Percentiles rank a stretch among this genome's conserved stretches.
These are phyloP conservation scores for Diachasmimorpha longicaudata DNA, from an alignment of 1,140 invertebrate genomes.

Conservation along the genomic window DNA sequence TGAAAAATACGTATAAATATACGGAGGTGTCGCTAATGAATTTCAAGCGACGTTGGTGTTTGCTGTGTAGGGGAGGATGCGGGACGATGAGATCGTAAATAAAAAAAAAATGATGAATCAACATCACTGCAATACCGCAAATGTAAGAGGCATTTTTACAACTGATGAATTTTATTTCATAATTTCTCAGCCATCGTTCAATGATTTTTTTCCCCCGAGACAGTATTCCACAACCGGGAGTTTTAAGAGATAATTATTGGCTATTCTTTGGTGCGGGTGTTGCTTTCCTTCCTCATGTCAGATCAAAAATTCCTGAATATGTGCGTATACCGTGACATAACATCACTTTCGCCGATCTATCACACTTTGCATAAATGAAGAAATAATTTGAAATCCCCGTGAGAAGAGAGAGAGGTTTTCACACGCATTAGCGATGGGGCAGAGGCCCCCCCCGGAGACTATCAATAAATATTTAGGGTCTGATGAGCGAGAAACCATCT, in stretches of 20 bases:
- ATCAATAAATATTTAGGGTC: too few species aligned
- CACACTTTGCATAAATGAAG: conserved; percentile 36
- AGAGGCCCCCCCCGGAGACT: too few species aligned
- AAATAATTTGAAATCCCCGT: not conserved
- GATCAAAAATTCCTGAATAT: not conserved
- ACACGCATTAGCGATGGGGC: not conserved
- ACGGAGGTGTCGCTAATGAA: not conserved
- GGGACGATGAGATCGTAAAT: not conserved
- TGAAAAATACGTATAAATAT: not conserved
- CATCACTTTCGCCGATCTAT: conserved; percentile 46
- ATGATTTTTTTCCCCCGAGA: not conserved
- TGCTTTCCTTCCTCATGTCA: conserved; percentile 9
- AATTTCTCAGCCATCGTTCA: not conserved
- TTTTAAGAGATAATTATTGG: conserved; percentile 8
- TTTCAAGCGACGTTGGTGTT: not conserved
- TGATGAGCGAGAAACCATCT: too few species aligned
- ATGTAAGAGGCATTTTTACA: not conserved
- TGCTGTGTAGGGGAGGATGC: not conserved
- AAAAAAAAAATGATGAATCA: conserved; percentile 4
- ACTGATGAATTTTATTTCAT: not conserved
- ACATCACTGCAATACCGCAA: not conserved
- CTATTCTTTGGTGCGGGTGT: conserved; percentile 14
- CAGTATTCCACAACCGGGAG: not conserved
- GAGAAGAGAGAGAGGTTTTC: not conserved
- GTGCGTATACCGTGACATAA: conserved; percentile 34